Conservation (phyloP, 2,888 invertebrate species). For the Eremobia ochroleuca region DNA sequence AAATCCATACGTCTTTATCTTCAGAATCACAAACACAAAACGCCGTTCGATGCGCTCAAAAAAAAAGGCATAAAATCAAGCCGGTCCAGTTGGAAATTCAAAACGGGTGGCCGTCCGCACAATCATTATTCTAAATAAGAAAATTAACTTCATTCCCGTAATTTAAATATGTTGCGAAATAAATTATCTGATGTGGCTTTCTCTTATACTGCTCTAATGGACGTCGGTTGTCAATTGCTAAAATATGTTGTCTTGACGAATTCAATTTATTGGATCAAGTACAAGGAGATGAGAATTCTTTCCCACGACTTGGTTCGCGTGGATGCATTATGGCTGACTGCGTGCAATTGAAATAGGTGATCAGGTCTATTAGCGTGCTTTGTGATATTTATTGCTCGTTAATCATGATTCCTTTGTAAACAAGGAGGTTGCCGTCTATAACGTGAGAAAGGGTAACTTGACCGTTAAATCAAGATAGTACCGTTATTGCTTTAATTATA, state of each 20-base stretch:
- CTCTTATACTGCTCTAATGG: conserved; percentile 79
- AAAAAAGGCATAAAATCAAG: conserved; percentile 78
- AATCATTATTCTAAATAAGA: conserved; percentile 89
- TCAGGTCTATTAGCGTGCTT: conserved; percentile 64
- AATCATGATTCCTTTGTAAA: conserved; percentile 56
- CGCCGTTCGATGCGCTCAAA: conserved; percentile 82
- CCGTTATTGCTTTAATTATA: conserved; percentile 34
- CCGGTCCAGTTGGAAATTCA: conserved; percentile 85
- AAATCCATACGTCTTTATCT: conserved; percentile 91
- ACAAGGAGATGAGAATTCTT: conserved; percentile 76
- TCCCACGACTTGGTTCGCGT: conserved; percentile 78
- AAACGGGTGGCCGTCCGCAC: conserved; percentile 88
- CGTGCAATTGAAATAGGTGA: conserved; percentile 70
- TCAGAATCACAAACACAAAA: conserved; percentile 88
- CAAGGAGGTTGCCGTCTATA: conserved; percentile 20
- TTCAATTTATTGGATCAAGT: conserved; percentile 83
- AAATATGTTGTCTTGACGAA: conserved; percentile 85
- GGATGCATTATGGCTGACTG: conserved; percentile 68
- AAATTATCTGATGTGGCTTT: conserved; percentile 70
- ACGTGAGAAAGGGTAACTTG: conserved; percentile 52
- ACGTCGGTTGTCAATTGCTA: conserved; percentile 83
- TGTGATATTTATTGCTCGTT: conserved; percentile 60
- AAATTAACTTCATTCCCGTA: conserved; percentile 90
- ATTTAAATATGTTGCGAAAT: conserved; percentile 85
- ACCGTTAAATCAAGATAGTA: conserved; percentile 39